A percentile compares a stretch with the other conserved stretches of the same genome.
These are phyloP conservation scores for Calephelis perditalis DNA, from an alignment of 2,888 invertebrate genomes.

Conservation along the genomic window DNA sequence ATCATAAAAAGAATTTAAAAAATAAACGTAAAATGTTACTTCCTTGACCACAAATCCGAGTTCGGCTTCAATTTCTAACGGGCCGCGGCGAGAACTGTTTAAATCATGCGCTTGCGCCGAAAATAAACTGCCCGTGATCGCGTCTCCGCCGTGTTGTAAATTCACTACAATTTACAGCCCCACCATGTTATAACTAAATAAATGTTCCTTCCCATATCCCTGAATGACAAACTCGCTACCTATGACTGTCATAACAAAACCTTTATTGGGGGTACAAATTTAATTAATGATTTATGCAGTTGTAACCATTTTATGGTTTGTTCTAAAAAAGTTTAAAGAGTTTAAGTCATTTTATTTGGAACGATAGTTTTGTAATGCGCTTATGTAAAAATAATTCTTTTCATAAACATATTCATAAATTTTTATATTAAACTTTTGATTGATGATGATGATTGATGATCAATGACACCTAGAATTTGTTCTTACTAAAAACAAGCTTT, in stretches of 20 bases:
- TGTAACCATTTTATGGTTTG: constrained; percentile 1
- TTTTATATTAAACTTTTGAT: too few species aligned
- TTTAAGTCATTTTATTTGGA: too few species aligned
- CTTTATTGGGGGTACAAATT: constrained; percentile 41
- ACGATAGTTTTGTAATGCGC: too few species aligned
- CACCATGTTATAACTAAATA: constrained; percentile 74
- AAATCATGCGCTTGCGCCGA: constrained; percentile 65
- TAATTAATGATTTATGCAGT: constrained; percentile 45
- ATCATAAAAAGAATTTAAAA: constrained; percentile 44
- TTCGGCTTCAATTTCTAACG: constrained; percentile 51
- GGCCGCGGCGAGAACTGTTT: constrained; percentile 54
- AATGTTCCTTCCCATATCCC: constrained; percentile 64
- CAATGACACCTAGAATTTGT: too few species aligned
- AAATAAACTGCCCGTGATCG: constrained; percentile 69
- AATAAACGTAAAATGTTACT: constrained; percentile 37
- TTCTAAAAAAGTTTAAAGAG: not conserved
- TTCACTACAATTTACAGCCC: constrained; percentile 76
- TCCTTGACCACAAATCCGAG: constrained; percentile 43
- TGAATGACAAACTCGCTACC: constrained; percentile 66
- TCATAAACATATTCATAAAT: too few species aligned
- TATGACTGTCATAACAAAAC: constrained; percentile 69
- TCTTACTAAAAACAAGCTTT: too few species aligned
- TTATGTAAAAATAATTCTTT: too few species aligned
- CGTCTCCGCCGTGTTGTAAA: constrained; percentile 66
- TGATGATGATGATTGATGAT: too few species aligned